Percentiles rank a stretch among this genome's conserved stretches.
These are phyloP conservation scores for Sesia apiformis DNA, from an alignment of 2,888 invertebrate species.

Conservation along the genomic window DNA sequence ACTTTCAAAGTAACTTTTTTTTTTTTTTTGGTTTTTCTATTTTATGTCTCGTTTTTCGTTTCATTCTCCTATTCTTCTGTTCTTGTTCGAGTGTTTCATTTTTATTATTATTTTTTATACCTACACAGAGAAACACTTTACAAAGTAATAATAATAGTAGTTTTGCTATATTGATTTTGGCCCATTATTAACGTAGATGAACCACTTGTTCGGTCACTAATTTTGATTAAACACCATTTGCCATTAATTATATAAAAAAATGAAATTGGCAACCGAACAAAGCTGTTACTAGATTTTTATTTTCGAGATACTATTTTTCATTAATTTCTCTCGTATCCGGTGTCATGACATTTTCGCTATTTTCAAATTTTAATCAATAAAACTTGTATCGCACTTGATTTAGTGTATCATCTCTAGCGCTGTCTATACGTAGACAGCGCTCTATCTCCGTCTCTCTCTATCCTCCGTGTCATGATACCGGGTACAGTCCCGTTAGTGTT, in stretches of 20 bases:
- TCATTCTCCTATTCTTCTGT: constrained; percentile 58
- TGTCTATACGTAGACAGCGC: not conserved
- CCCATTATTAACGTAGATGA: constrained; percentile 59
- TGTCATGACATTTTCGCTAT: constrained; percentile 51
- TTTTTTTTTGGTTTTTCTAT: constrained; percentile 5
- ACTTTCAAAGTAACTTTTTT: constrained; percentile 29
- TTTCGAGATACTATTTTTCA: constrained; percentile 39
- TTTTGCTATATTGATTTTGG: constrained; percentile 61
- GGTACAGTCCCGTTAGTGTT: constrained; percentile 23
- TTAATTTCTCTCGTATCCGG: constrained; percentile 42
- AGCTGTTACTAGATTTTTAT: constrained; percentile 38
- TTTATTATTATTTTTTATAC: constrained; percentile 42
- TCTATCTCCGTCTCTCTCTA: constrained; percentile 12
- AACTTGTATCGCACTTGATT: constrained; percentile 4
- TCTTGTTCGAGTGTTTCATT: constrained; percentile 30
- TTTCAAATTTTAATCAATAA: constrained; percentile 10
- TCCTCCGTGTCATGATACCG: constrained; percentile 49
- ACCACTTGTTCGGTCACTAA: constrained; percentile 53
- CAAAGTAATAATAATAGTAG: constrained; percentile 54
- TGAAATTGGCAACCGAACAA: constrained; percentile 59
- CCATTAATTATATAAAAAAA: constrained; percentile 3
- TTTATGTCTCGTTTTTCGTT: constrained; percentile 1
- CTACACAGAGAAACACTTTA: constrained; percentile 74
- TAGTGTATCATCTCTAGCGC: not conserved
- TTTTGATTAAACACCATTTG: constrained; percentile 20